phyloP scores from a whole-genome alignment of 92 coral and sea anemone genomes.

The Scolanthus callimorphus region DNA sequence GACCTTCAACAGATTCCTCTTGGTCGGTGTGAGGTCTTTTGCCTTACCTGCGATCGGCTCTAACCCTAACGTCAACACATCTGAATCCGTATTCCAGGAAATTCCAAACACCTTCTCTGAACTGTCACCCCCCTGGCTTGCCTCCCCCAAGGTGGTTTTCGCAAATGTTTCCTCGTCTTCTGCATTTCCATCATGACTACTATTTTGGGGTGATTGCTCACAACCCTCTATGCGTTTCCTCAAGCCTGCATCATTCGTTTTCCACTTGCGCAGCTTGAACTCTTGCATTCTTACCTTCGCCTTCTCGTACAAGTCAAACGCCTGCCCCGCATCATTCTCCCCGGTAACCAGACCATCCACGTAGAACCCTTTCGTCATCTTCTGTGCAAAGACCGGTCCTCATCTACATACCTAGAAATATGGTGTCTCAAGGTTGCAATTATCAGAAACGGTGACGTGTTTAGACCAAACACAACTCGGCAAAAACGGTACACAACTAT shows the following conservation, averaged over 20 bases:
- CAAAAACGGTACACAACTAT: conserved; percentile 38
- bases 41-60: too few species aligned
- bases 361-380: conserved; percentile 40
- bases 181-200: background rate
- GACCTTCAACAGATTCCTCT: too few species aligned
- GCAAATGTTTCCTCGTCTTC: too few species aligned
- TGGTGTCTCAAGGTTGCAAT: conserved; percentile 62
- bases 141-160: too few species aligned
- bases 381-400: conserved; percentile 40
- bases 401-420: conserved; percentile 22
- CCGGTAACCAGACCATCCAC: conserved; percentile 57
- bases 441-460: conserved; percentile 50
- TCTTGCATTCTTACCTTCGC: conserved; percentile 1
- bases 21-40: too few species aligned
- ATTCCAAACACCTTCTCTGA: too few species aligned
- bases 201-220: background rate
- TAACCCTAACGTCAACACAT: too few species aligned
- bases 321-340: conserved; percentile 4
- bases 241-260: background rate
- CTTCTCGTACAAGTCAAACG: background rate
- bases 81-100: too few species aligned
- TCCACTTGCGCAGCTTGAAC: background rate
- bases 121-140: too few species aligned
- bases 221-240: background rate
- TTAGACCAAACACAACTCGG: conserved; percentile 54